Evolutionary conservation across 2,113 vertebrate species (phyloP), one percentile per base, ranked within the genome.

Genomic region (Oncorhynchus gorbuscha): DNA sequence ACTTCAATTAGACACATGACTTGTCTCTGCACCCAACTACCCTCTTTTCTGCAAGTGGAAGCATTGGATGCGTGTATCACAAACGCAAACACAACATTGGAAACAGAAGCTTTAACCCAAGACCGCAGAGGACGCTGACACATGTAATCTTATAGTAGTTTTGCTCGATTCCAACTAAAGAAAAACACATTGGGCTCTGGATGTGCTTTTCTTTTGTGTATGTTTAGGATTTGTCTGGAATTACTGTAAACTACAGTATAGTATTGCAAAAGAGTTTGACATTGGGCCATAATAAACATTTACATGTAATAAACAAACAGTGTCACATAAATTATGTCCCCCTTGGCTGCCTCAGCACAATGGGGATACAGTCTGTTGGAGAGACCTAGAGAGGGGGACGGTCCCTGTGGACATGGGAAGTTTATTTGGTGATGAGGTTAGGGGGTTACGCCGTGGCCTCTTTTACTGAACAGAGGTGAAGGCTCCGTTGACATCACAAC

Each of bases 341-440:
- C 16, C 6, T 8, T 39, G 14, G 18, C 67, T 6, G 16, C 16
- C 3, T 16, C 6, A 45, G 32, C 14, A 69, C 67, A 69, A 45
- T 69, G 35, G 67, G 67, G 18, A 69, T 45, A 45, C 20, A 69
- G 67, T 69, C 14, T 69, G 16, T 4, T 39, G 67, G 20, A 32
- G 20, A 45, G 18, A 20, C 7, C 67, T 28, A 14, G 30, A 45
- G 5, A 64, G 20, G 61, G 61, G n/a, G 61, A 20, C 61, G 5
- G 22, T 64, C 61, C 61, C 61, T 45, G n/a, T 69, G 32, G 67
- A 45, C 35, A 69, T 3, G 30, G 16, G 20, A 20, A 1, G 2
- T 69, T 45, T 69, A 69, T 69, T 35, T 69, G 67, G 67, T 12
- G 67, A 11, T 45, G 35, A 69, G 35, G 32, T 64, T 30, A 69